These are phyloP conservation scores for Polypedilum pembai DNA, from an alignment of 1,140 invertebrate genomes.

Conservation along the genomic window DNA sequence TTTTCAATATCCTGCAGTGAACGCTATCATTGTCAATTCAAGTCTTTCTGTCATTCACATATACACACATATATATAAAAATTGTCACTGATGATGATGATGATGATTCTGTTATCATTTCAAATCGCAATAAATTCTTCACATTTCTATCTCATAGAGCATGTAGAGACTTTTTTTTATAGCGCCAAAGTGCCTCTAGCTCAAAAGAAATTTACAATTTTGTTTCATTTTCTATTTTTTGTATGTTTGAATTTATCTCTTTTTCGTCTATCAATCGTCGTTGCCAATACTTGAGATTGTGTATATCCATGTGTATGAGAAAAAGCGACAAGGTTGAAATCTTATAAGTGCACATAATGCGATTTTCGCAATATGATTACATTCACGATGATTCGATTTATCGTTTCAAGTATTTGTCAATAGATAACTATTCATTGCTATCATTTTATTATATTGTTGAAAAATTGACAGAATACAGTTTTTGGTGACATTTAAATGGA, in stretches of 20 bases:
- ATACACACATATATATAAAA: background rate
- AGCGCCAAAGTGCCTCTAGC: background rate
- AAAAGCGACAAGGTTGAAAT: background rate
- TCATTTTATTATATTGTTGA: too few species aligned
- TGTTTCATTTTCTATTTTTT: background rate
- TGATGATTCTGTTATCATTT: conserved; percentile 9
- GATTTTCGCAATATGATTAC: background rate
- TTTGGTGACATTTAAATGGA: too few species aligned
- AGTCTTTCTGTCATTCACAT: background rate
- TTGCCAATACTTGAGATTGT: background rate
- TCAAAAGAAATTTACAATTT: background rate
- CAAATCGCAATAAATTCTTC: conserved; percentile 2
- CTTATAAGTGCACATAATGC: background rate
- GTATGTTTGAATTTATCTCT: background rate
- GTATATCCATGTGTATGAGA: too few species aligned
- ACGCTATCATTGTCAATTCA: background rate
- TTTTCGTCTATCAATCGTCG: background rate
- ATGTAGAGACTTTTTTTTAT: background rate
- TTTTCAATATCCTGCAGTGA: conserved; percentile 3
- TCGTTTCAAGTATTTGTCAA: too few species aligned
- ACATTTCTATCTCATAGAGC: background rate
- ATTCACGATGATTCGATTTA: background rate
- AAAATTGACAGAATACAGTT: too few species aligned
- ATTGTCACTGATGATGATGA: conserved; percentile 5
- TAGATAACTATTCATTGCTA: too few species aligned